A percentile compares a stretch with the other conserved stretches of the same genome.
These are phyloP conservation scores for Plebejus melissa DNA, from an alignment of 2,888 invertebrate genomes.

Conservation along the genomic window DNA sequence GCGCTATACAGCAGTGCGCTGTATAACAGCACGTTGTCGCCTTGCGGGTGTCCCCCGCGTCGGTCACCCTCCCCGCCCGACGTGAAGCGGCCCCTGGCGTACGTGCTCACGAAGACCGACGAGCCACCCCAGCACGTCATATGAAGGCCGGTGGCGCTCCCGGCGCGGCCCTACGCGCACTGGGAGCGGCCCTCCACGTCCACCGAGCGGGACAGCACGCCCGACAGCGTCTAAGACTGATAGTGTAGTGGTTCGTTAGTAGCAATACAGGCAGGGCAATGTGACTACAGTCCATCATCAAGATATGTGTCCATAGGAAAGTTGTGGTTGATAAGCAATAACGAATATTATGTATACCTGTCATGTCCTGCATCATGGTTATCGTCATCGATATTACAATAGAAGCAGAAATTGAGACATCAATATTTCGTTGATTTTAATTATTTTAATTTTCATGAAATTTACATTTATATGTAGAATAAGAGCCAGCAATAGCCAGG, in stretches of 20 bases:
- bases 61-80: constrained; percentile 69
- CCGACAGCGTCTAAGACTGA: constrained; percentile 60
- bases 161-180: constrained; percentile 80
- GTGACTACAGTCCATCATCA: not conserved
- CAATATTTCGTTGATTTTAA: too few species aligned
- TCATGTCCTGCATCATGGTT: not conserved
- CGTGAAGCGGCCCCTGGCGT: constrained; percentile 78
- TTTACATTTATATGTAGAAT: too few species aligned
- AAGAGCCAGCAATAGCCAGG: too few species aligned
- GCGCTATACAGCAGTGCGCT: constrained; percentile 71
- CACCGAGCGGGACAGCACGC: constrained; percentile 64
- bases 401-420: too few species aligned
- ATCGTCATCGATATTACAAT: too few species aligned
- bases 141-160: constrained; percentile 92
- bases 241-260: constrained; percentile 17
- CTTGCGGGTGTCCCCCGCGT: constrained; percentile 69
- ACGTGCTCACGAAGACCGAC: constrained; percentile 82
- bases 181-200: constrained; percentile 76
- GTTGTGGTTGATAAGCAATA: not conserved
- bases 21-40: constrained; percentile 66
- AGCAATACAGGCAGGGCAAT: not conserved
- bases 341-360: not conserved
- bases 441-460: too few species aligned
- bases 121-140: constrained; percentile 84
- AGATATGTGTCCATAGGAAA: not conserved